Evolutionary conservation across 2,797 vertebrate species (phyloP), one percentile per base, ranked within the genome.

Genomic region (Helicolenus hilgendorfi): DNA sequence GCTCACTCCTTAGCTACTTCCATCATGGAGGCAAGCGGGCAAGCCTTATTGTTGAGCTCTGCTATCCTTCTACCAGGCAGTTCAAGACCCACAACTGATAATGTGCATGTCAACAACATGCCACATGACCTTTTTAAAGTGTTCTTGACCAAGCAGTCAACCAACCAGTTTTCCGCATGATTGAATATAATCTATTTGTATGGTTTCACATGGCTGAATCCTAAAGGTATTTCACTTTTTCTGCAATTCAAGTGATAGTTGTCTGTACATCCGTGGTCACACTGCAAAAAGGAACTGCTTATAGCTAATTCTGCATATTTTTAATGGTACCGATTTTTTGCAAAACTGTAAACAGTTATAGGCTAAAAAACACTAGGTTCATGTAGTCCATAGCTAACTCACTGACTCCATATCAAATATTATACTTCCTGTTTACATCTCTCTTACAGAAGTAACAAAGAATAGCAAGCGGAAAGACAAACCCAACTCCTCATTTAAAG

Each of bases 21-120:
- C 35, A 36, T 36, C 0, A 36, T 36, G n/a, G n/a, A n/a, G n/a
- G n/a, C n/a, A n/a, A 20, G 41, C 6, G 0, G 15, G 15, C 3
- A 49, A 49, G 7, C 45, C 49, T 53, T 53, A 53, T 53, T 53
- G 45, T 49, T 20, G 41, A 49, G 0, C 49, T 0, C 4, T 53
- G 20, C 0, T 53, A n/a, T 58, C 26, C 29, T 27, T 14, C 1
- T 7, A 29, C 14, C 53, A 31, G 41, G 68, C 24, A 45, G 3
- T n/a, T 69, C 33, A 38, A 35, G 20, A 82, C 29, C 49, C 1
- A 29, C 36, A 76, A 11, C 26, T 22, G 8, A 38, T 56, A 38
- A 73, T 58, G 24, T 62, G 27, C 24, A 56, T 4, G 31, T 49
- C 55, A 77, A 33, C 71, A 72, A 9, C 65, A 68, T 4, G 65